These are phyloP conservation scores for Drosophila athabasca DNA, from an alignment of 1,140 invertebrate species.

Conservation along the genomic window DNA sequence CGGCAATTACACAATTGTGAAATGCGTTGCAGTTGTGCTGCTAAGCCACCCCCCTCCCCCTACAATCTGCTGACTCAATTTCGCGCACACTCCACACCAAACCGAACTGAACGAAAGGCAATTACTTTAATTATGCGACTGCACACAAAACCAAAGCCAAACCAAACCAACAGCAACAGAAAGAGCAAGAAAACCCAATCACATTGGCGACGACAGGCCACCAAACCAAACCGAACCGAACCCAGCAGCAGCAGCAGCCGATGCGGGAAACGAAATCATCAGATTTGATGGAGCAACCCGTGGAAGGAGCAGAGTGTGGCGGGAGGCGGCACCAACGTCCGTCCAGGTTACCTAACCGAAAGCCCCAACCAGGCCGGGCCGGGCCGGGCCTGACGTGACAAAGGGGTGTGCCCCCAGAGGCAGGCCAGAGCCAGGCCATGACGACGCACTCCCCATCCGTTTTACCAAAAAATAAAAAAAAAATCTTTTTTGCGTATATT, in stretches of 20 bases:
- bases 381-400: constrained; percentile 35
- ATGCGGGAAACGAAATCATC: constrained; percentile 33
- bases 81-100: constrained; percentile 40
- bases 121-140: constrained; percentile 68
- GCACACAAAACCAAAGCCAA: constrained; percentile 15
- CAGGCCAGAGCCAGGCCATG: constrained; percentile 17
- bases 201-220: constrained; percentile 53
- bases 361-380: neutral
- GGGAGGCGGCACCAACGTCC: constrained; percentile 37
- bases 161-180: constrained; percentile 20
- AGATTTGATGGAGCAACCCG: constrained; percentile 50
- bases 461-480: constrained; percentile 22
- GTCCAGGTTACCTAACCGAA: constrained; percentile 52
- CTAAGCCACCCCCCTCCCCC: constrained; percentile 4
- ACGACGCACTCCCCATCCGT: constrained; percentile 56
- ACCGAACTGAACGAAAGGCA: constrained; percentile 47
- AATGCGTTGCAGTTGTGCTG: constrained; percentile 43
- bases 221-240: constrained; percentile 22
- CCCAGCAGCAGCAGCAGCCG: constrained; percentile 12
- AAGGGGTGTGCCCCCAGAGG: constrained; percentile 47
- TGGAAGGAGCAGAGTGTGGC: constrained; percentile 23
- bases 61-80: constrained; percentile 56
- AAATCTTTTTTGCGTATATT: neutral
- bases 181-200: constrained; percentile 50
- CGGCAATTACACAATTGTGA: constrained; percentile 64